Base-by-base conservation (phyloP, 2,888 invertebrate genomes). In the Athalia circularis region DNA sequence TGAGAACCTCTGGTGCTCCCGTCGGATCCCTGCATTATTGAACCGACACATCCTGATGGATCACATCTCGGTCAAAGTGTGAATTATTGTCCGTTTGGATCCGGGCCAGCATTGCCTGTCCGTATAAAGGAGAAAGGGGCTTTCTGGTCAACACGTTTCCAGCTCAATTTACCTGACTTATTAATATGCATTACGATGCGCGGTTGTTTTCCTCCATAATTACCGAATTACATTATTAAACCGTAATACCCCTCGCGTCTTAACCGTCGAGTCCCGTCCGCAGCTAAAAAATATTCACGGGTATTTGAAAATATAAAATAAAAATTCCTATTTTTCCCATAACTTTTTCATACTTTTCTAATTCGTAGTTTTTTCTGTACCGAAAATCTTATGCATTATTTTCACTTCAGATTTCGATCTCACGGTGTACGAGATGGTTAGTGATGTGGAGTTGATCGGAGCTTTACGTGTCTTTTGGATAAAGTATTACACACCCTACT, bases 211-310 rank as follows among this genome's bases (percentile, higher is more conserved):
- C 65, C 48, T 48, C 65, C 48, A 48, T 65, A 65, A 65, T 65
- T 65, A 29, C 65, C 65, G 65, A 65, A 65, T 65, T 48, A 65
- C 48, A 65, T 65, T 65, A 65, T 65, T 65, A 48, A 65, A 65
- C 48, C 48, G 65, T 65, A 48, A 65, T 13, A 65, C 47, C 65
- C 48, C 65, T 13, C 13, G 65, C 48, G 47, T 65, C 48, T 65
- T 65, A 65, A 48, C 65, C 65, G 29, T 29, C 29, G 29, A 29
- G 29, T 29, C 2, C 29, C 29, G 2, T 29, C 29, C 29, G 29
- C 29, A 29, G 29, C 29, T 29, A 29, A 29, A 29, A 29, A 29
- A 29, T 29, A 29, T 29, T 29, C 29, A 29, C 29, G 29, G 29
- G 29, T 29, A 29, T 29, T 29, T 2, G 29, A 29, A 29, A 0